phyloP scores from a whole-genome alignment of 1,140 invertebrate species.

The Pseudachorutes palmiensis region DNA sequence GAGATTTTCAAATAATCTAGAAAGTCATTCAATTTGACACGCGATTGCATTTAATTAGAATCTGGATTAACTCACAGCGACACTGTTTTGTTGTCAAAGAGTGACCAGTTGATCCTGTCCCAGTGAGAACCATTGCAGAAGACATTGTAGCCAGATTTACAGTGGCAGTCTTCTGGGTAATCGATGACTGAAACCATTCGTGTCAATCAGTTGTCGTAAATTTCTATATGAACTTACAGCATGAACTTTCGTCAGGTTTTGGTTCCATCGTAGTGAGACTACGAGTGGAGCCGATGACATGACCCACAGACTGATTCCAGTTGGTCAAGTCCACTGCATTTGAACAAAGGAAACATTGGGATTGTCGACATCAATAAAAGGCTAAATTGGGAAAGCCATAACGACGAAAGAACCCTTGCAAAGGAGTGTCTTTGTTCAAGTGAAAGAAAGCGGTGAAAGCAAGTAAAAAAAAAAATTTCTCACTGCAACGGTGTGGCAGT shows the following conservation, averaged over 20 bases:
- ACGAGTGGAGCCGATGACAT: too few species aligned
- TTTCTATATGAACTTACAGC: background rate
- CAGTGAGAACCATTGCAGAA: background rate
- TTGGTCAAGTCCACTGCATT: too few species aligned
- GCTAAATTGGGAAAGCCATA: too few species aligned
- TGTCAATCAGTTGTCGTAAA: background rate
- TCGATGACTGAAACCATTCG: background rate
- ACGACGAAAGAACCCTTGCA: too few species aligned
- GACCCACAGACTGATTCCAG: too few species aligned
- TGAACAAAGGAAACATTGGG: too few species aligned
- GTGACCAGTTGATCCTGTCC: background rate
- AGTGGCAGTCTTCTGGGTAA: background rate
- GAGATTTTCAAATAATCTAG: too few species aligned
- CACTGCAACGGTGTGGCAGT: conserved; percentile 1
- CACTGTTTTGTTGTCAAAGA: background rate
- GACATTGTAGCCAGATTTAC: background rate
- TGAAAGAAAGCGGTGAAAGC: too few species aligned
- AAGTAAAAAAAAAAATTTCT: background rate
- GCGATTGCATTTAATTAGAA: too few species aligned
- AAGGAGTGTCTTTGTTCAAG: too few species aligned
- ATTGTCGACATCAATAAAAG: too few species aligned
- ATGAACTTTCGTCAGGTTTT: background rate
- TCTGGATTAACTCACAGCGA: background rate
- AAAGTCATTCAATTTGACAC: too few species aligned
- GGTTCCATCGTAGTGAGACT: background rate